Percentiles rank a stretch among this genome's conserved stretches.
phyloP scores from a whole-genome alignment of 2,797 vertebrate genomes.

The Microhierax caerulescens region DNA sequence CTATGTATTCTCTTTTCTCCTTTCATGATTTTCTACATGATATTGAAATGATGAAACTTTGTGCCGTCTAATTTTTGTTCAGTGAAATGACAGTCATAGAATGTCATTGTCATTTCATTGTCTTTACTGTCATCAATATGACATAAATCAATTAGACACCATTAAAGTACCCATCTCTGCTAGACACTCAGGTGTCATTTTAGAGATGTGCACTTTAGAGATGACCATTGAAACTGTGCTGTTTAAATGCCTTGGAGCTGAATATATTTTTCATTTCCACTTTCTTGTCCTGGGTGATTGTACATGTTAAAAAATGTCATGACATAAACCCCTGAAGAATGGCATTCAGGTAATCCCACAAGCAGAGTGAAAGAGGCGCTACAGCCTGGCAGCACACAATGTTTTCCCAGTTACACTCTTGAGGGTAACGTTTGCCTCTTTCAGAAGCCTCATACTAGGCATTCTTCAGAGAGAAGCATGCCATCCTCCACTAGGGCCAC shows the following conservation, averaged over 20 bases:
- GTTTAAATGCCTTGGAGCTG: not conserved
- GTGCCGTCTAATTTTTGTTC: not conserved
- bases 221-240: not conserved
- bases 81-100: not conserved
- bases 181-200: not conserved
- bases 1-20: not conserved
- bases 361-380: not conserved
- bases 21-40: not conserved
- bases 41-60: not conserved
- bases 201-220: not conserved
- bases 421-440: conserved; percentile 1
- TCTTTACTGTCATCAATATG: not conserved
- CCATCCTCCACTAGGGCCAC: not conserved
- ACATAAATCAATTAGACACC: not conserved
- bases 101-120: not conserved
- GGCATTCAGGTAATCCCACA: not conserved
- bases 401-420: not conserved
- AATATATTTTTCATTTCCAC: conserved; percentile 25
- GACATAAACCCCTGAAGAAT: not conserved
- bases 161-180: not conserved
- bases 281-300: not conserved
- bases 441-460: not conserved
- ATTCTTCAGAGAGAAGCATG: not conserved
- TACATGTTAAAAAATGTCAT: not conserved
- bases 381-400: not conserved